phyloP scores from a whole-genome alignment of 53 echinoderm and acorn worm genomes.

The Paracentrotus lividus region DNA sequence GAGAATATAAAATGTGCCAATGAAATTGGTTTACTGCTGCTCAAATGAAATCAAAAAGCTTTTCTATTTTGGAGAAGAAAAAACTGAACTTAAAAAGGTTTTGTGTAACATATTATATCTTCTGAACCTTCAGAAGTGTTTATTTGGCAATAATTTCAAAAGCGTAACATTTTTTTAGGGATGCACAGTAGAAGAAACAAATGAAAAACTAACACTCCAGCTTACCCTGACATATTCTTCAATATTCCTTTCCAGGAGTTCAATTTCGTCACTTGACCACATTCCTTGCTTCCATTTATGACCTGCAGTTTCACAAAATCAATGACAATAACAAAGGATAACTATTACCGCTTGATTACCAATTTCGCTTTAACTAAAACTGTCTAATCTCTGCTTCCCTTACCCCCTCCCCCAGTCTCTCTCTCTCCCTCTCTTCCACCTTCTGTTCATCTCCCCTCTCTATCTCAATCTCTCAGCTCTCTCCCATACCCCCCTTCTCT shows the following conservation, averaged over 20 bases:
- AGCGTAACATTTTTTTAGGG: too few relatives aligned
- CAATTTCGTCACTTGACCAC: conserved; percentile 97
- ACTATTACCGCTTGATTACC: too few relatives aligned
- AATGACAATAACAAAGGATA: neutral
- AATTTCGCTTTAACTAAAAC: neutral
- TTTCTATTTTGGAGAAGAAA: too few relatives aligned
- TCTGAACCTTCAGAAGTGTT: too few relatives aligned
- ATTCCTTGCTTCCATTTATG: conserved; percentile 99
- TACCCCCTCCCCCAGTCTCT: too few relatives aligned
- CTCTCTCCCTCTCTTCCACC: neutral
- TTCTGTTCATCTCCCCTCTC: neutral
- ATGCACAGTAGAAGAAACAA: neutral
- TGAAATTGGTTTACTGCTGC: too few relatives aligned
- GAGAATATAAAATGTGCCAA: too few relatives aligned
- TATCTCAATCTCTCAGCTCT: neutral
- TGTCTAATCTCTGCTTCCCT: neutral
- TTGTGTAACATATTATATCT: too few relatives aligned
- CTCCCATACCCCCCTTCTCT: neutral
- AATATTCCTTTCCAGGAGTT: conserved; percentile 88
- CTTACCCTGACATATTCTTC: conserved; percentile 94
- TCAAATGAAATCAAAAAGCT: too few relatives aligned
- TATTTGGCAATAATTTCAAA: too few relatives aligned
- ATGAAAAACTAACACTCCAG: neutral
- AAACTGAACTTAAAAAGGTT: too few relatives aligned
- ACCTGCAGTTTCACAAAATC: conserved; percentile 67